Evolutionary conservation across 2,113 vertebrate species (phyloP), one percentile per base, ranked within the genome.

Genomic region (Ctenomys sociabilis): DNA sequence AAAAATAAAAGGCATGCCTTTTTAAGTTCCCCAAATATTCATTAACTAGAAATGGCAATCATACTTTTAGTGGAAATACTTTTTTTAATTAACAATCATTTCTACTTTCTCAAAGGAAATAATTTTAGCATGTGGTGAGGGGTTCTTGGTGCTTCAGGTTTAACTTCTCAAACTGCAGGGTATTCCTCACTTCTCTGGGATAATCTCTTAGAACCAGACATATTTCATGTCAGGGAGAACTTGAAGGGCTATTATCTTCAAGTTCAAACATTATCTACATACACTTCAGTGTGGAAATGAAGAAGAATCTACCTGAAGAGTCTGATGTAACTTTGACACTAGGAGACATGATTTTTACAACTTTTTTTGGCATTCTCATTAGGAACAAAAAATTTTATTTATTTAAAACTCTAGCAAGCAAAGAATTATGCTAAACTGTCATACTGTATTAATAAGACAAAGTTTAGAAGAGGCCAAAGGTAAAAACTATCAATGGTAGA

Each of bases 101-200:
- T 78, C n/a, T 45, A 59, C 52, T 91, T 96, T 91, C 73, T 21
- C 57, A 80, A 19, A 21, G 59, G 16, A 85, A 97, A 96, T 68
- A 86, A 87, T n/a, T 80, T 54, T n/a, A 84, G 49, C 17, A 5
- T 45, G 26, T 30, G 21, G 8, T 63, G 24, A 88, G 43, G 52
- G 32, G 26, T 90, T 43, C 37, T 17, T 70, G 59, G 24, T 49
- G 24, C 40, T 86, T 93, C 59, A 37, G 24, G 8, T 77, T 66
- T 82, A 77, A 63, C 83, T 88, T 32, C 35, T 61, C 19, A 6
- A 9, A 81, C 26, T 21, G 9, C 52, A 81, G 49, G 22, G 11
- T 63, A 35, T 13, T 77, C 22, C 26, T 37, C 5, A 61, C 7
- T 70, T 30, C 21, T 75, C 57, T 90, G 40, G 21, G 43, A 17